Percentiles rank a stretch among this genome's conserved stretches.
Conservation (phyloP, 1,140 invertebrate genomes). For the Pseudomyrmex dendroicus region DNA sequence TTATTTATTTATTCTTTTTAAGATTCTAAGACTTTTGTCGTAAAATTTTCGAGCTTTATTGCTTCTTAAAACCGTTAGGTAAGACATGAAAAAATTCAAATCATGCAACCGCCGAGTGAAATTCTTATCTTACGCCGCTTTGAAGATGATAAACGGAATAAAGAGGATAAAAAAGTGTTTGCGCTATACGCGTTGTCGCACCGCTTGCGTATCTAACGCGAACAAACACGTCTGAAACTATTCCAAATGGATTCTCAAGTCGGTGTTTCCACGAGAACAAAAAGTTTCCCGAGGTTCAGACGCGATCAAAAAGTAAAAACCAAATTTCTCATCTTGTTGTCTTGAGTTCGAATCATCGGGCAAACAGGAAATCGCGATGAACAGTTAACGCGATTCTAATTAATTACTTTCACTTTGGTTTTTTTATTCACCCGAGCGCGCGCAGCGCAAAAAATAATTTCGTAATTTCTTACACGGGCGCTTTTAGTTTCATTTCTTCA, state of each 20-base stretch:
- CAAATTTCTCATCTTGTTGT: conserved; percentile 13
- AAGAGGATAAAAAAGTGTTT: conserved; percentile 3
- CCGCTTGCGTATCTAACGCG: background rate
- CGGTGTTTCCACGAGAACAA: background rate
- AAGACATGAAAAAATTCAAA: background rate
- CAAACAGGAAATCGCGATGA: background rate
- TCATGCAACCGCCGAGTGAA: background rate
- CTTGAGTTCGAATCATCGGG: conserved; percentile 2
- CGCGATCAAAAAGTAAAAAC: too few relatives aligned
- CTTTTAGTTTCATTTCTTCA: background rate
- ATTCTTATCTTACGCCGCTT: conserved; percentile 33
- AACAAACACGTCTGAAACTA: background rate
- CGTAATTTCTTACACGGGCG: background rate
- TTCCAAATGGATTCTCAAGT: background rate
- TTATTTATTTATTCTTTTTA: background rate
- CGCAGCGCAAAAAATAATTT: background rate
- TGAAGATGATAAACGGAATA: conserved; percentile 21
- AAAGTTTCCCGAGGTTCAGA: background rate
- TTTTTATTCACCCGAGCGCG: background rate
- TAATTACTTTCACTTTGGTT: conserved; percentile 20
- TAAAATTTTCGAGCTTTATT: too few relatives aligned
- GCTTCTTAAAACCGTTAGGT: background rate
- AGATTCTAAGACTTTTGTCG: background rate
- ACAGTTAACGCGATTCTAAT: conserved; percentile 9
- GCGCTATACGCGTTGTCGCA: background rate